These are phyloP conservation scores for Coregonus ussuriensis DNA, from an alignment of 2,797 vertebrate species.

Conservation along the genomic window DNA sequence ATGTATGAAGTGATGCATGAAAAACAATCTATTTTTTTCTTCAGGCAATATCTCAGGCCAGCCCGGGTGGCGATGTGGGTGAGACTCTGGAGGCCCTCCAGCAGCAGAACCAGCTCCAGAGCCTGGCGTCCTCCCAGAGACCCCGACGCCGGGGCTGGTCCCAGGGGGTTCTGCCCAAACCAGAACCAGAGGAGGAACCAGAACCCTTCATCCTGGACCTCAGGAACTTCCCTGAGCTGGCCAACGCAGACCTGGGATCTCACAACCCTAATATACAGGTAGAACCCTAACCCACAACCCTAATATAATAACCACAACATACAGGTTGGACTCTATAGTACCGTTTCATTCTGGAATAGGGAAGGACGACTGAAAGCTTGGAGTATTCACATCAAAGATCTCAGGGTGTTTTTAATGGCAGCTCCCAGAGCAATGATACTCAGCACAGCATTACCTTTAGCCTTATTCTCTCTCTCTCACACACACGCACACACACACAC, in stretches of 20 bases:
- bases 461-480: background rate
- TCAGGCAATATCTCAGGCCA: constrained; percentile 61
- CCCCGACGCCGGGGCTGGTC: constrained; percentile 49
- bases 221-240: constrained; percentile 82
- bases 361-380: background rate
- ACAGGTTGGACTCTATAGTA: too few species aligned
- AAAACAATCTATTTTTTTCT: constrained; percentile 8
- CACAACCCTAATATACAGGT: constrained; percentile 91
- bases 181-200: constrained; percentile 54
- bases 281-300: constrained; percentile 6
- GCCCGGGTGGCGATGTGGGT: constrained; percentile 24
- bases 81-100: constrained; percentile 54
- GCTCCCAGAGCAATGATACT: background rate
- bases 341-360: background rate
- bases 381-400: background rate
- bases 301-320: too few species aligned
- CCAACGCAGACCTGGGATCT: constrained; percentile 77
- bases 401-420: background rate
- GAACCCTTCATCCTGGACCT: constrained; percentile 80
- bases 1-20: background rate
- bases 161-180: constrained; percentile 49
- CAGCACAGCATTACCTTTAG: background rate
- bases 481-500: too few species aligned
- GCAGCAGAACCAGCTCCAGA: constrained; percentile 62
- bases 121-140: constrained; percentile 59